Base-by-base conservation (phyloP, 2,888 invertebrate species). In the Agrilus biguttatus region DNA sequence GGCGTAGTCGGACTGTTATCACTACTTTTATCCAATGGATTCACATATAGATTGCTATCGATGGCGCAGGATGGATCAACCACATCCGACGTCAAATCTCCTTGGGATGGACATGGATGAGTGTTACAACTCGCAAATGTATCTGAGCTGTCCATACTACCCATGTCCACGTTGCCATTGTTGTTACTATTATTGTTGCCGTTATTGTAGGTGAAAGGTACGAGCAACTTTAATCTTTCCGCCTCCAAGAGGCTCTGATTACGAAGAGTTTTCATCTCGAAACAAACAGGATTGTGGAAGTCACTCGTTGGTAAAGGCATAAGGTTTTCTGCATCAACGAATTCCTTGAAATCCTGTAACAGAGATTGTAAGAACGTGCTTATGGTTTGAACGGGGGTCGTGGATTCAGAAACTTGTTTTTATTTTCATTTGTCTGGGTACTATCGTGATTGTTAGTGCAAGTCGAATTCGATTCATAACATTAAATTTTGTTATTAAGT, bases 51-150 rank as follows among this genome's bases (percentile, higher is more conserved):
- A 73, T 87, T 88, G 66, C 86, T 86, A 66, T 81, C 81, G 37
- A 62, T 49, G 40, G 69, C 67, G 53, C 57, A 58, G 33, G 59
- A 54, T 41, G 58, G 55, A 48, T 66, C 67, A 36, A 59, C 62
- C 37, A 63, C 57, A 46, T 69, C 67, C n/a, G 65, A 64, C n/a
- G 67, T 62, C 42, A 70, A 54, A 53, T 71, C 71, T 42, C 67
- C 69, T 54, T 63, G 85, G 58, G 89, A 89, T 68, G 84, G 80
- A 72, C 86, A 90, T 61, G 90, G 90, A 74, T 92, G 91, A 61
- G 93, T 92, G 73, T 90, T 86, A 74, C 93, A 93, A 70, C 90
- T 92, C 68, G 90, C 90, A 71, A 90, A 95, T 54, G 93, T 93
- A 70, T 93, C 93, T 61, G 90, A 84, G 71, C 90, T 83, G 72